Base-by-base conservation (phyloP, 2,797 vertebrate species). In the Phoebastria nigripes region DNA sequence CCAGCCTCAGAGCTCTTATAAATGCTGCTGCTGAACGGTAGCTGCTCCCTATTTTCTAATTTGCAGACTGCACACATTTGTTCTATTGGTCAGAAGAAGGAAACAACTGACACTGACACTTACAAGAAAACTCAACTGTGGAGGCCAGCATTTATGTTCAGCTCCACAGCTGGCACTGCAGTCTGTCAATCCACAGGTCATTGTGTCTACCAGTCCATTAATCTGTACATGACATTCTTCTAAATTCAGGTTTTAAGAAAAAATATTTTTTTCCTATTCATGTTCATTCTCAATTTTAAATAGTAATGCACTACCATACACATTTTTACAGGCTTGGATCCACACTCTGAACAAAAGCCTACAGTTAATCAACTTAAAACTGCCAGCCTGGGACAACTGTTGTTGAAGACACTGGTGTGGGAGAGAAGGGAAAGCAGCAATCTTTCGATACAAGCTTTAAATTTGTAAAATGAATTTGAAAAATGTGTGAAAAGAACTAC, bases 31-130 rank as follows among this genome's bases (percentile, higher is more conserved):
- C 73, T 82, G 86, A 94, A 78, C 1, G 16, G 66, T 49, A 74
- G 69, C 56, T 86, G 54, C n/a, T 95, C 54, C 46, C 24, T 61
- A 6, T 91, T 90, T 87, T 89, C 73, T 76, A 70, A 86, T 93
- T 88, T 95, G 49, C 42, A 90, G 86, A 87, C 42, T 87, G 77
- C 52, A 93, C 61, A n/a, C 19, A 90, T 89, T 97, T 87, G n/a
- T 90, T 88, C 24, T 90, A 39, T 55, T 76, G 28, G 21, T 46
- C 7, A 21, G 41, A 56, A 46, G 21, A 81, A 86, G 29, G 46
- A 94, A 87, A 58, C 42, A 59, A 25, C 55, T 47, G 62, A 82
- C 35, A 72, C 15, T 69, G 70, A 58, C 51, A 83, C 41, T 89
- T 87, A 83, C 7, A 79, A 76, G 82, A 90, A 90, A 93, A 69